Evolutionary conservation across 2,113 vertebrate genomes (phyloP).

Genomic region (Struthio camelus): DNA sequence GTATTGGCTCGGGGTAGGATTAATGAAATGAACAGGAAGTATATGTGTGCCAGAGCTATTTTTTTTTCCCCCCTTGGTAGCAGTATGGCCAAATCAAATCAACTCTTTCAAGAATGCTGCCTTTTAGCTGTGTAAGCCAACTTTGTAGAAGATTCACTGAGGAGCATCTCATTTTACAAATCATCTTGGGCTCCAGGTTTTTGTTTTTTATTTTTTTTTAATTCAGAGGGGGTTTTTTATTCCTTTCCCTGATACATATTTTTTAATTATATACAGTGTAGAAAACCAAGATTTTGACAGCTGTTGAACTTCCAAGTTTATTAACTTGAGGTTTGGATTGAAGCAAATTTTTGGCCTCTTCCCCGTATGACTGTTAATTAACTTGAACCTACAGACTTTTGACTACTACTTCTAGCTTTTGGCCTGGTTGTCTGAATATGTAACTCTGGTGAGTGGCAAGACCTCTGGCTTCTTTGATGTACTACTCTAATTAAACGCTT

Average conservation of each 20-base stretch:
- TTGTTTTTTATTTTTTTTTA: neutral
- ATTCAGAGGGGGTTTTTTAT: neutral
- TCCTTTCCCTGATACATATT: neutral
- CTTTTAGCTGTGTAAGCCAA: neutral
- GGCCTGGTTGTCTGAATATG: neutral
- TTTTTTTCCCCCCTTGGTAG: neutral
- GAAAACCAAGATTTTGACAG: neutral
- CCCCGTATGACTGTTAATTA: neutral
- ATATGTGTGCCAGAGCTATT: neutral
- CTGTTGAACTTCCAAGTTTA: neutral
- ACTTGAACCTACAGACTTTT: neutral
- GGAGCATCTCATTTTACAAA: neutral
- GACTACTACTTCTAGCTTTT: neutral
- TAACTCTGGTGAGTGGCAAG: accelerated
- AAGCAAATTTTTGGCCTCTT: neutral
- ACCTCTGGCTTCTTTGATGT: neutral
- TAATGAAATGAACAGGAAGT: neutral
- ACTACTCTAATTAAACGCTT: neutral
- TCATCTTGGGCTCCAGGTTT: neutral
- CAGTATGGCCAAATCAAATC: neutral
- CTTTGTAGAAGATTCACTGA: neutral
- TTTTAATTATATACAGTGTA: neutral
- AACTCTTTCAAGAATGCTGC: neutral
- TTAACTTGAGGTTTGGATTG: neutral
- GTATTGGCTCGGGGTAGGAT: neutral